phyloP scores from a whole-genome alignment of 2,113 vertebrate species.

The Melanerpes aurifrons region DNA sequence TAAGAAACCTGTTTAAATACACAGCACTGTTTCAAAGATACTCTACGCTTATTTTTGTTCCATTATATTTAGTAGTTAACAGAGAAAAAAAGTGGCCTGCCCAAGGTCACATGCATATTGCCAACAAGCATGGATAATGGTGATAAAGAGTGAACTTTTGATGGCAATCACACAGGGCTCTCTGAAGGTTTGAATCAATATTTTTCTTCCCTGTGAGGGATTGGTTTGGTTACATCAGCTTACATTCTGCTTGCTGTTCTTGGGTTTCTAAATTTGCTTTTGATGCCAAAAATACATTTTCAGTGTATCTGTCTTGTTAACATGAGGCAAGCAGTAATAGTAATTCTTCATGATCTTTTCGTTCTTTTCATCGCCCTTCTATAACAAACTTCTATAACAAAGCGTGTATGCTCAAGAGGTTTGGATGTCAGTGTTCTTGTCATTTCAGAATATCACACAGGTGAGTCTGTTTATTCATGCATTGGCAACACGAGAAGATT shows the following conservation, averaged over 20 bases:
- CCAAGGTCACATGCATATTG: not conserved
- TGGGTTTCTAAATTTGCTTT: not conserved
- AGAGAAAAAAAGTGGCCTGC: not conserved
- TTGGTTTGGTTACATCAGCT: not conserved
- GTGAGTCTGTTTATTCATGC: not conserved
- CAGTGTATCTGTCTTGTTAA: not conserved
- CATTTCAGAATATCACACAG: not conserved
- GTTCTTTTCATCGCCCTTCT: not conserved
- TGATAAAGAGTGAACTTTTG: not conserved
- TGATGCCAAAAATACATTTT: not conserved
- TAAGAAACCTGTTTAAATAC: not conserved
- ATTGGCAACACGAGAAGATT: not conserved
- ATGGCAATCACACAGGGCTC: not conserved
- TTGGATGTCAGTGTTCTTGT: not conserved
- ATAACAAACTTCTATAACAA: not conserved
- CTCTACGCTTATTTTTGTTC: not conserved
- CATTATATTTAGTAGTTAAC: not conserved
- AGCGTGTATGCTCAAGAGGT: not conserved
- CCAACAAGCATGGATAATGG: not conserved
- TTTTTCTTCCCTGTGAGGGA: not conserved
- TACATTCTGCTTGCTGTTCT: not conserved
- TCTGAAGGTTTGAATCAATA: not conserved
- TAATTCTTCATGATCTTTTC: not conserved
- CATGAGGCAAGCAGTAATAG: not conserved
- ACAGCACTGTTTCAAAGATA: not conserved